Conservation (phyloP, 2,797 vertebrate species). For the Momotus momota region DNA sequence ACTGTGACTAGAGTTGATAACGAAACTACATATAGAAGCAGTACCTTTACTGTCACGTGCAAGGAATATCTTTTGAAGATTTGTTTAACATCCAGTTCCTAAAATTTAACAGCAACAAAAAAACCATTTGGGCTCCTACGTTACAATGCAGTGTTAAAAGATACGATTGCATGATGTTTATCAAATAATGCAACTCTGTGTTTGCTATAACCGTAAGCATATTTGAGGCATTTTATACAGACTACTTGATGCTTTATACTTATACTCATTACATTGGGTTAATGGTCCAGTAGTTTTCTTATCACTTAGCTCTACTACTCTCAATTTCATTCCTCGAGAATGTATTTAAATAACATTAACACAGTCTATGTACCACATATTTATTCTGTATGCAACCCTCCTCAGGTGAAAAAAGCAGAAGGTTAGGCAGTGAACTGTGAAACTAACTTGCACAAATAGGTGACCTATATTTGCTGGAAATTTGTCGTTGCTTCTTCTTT, state of each 20-base stretch:
- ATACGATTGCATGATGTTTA: background rate
- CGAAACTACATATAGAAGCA: background rate
- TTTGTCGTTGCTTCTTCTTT: background rate
- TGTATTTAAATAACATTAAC: background rate
- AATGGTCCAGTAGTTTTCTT: background rate
- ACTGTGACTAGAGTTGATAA: background rate
- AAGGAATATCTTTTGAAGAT: background rate
- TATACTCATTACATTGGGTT: background rate
- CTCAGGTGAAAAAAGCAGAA: background rate
- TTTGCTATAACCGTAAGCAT: background rate
- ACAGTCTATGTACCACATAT: background rate
- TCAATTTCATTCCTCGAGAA: background rate
- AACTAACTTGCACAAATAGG: constrained; percentile 28
- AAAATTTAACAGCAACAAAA: background rate
- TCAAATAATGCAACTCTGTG: background rate
- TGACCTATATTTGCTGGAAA: constrained; percentile 18
- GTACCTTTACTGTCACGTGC: background rate
- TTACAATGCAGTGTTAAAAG: background rate
- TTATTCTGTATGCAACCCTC: background rate
- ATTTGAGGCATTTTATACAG: background rate
- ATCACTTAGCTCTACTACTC: background rate
- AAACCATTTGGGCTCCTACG: background rate
- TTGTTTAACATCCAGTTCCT: background rate
- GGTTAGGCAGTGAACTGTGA: constrained; percentile 7
- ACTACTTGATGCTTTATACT: background rate